These are phyloP conservation scores for Pangasius mekongensis DNA, from an alignment of 2,797 vertebrate genomes.

Conservation along the genomic window DNA sequence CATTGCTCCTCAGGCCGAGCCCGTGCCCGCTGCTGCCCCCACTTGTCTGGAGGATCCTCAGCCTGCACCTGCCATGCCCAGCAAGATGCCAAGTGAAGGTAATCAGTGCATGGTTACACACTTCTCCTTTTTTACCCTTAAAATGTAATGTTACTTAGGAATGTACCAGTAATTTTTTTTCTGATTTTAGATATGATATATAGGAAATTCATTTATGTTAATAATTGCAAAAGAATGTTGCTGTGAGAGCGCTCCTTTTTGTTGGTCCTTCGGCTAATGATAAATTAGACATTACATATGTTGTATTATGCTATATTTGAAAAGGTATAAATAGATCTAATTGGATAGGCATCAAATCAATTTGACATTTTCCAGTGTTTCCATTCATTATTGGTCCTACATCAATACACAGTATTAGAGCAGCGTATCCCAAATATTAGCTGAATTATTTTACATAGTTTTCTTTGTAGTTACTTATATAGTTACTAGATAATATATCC, in stretches of 20 bases:
- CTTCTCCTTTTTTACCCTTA: background rate
- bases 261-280: background rate
- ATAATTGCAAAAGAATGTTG: background rate
- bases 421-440: background rate
- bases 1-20: slow-evolving; percentile 59
- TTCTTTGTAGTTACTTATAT: background rate
- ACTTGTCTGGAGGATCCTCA: slow-evolving; percentile 61
- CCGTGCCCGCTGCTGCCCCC: slow-evolving; percentile 65
- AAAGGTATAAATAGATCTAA: background rate
- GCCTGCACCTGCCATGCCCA: slow-evolving; percentile 66
- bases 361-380: background rate
- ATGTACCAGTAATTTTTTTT: no score
- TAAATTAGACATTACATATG: background rate
- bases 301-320: background rate
- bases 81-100: slow-evolving; percentile 73
- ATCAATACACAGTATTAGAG: background rate
- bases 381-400: background rate
- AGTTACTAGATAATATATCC: background rate
- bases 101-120: background rate
- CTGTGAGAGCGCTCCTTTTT: no score
- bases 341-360: background rate
- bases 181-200: background rate
- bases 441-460: background rate
- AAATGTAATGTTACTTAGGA: background rate
- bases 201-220: background rate